Conservation (phyloP, 1,140 invertebrate species). For the Pemphigus obesinymphae region DNA sequence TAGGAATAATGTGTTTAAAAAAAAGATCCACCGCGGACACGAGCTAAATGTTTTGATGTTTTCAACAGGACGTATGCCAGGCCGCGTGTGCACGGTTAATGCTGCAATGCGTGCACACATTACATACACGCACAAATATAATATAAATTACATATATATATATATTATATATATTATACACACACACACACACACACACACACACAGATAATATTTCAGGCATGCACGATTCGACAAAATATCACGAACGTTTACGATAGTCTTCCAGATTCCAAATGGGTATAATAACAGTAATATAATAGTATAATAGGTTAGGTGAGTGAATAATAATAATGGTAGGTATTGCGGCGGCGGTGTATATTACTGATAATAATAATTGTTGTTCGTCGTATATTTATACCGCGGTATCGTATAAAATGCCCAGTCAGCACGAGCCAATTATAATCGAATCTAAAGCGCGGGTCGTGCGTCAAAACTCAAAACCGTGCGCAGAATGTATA, state of each 20-base stretch:
- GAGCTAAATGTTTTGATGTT: no score
- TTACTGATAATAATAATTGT: slow-evolving; percentile 18
- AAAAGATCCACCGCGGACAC: no score
- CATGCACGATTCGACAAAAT: background rate
- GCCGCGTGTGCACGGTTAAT: no score
- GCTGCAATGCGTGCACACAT: no score
- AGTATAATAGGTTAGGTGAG: background rate
- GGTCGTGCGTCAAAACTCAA: slow-evolving; percentile 29
- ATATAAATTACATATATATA: background rate
- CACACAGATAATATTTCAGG: background rate
- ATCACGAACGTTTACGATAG: background rate
- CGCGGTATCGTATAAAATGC: background rate
- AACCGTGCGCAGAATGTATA: background rate
- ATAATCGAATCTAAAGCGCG: slow-evolving; percentile 30
- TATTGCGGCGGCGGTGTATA: background rate
- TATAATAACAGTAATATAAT: background rate
- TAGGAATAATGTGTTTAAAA: no score
- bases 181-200: background rate
- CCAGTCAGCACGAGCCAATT: slow-evolving; percentile 41
- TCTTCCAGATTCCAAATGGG: background rate
- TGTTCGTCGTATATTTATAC: background rate
- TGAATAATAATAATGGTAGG: slow-evolving; percentile 6
- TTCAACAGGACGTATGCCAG: no score
- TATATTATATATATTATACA: background rate
- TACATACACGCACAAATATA: background rate